These are phyloP conservation scores for Ptiloglossa arizonensis DNA, from an alignment of 1,140 invertebrate species.

Conservation along the genomic window DNA sequence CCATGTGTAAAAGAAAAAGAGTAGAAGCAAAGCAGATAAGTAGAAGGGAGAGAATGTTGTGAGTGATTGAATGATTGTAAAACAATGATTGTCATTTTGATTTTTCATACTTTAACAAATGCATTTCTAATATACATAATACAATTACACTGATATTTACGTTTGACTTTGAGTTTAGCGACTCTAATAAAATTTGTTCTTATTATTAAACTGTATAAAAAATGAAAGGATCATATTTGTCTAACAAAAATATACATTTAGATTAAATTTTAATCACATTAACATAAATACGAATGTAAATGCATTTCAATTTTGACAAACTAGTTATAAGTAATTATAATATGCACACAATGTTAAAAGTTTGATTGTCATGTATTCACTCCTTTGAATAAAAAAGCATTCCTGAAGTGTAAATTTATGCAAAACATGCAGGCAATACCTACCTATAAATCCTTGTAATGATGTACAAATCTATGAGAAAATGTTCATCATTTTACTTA, in stretches of 20 bases:
- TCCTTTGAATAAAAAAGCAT: conserved; percentile 25
- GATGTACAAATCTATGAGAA: background rate
- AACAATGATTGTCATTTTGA: background rate
- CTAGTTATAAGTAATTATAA: background rate
- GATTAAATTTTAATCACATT: too few relatives aligned
- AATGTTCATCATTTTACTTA: background rate
- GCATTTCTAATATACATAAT: background rate
- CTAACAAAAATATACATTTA: too few relatives aligned
- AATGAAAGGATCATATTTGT: too few relatives aligned
- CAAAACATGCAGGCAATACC: conserved; percentile 36
- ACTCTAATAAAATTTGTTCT: too few relatives aligned
- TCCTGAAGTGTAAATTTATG: conserved; percentile 2
- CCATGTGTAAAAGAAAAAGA: conserved; percentile 72
- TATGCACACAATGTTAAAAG: background rate
- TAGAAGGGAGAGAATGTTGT: conserved; percentile 28
- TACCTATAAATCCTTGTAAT: conserved; percentile 24
- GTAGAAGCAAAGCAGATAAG: conserved; percentile 65
- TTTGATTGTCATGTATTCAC: conserved; percentile 6
- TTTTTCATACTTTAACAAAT: conserved; percentile 14
- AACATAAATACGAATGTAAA: background rate
- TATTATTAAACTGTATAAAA: too few relatives aligned
- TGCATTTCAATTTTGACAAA: conserved; percentile 1
- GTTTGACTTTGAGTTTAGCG: background rate
- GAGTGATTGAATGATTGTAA: conserved; percentile 25
- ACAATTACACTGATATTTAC: conserved; percentile 4